Conservation (phyloP, 2,888 invertebrate species). For the Ametastegia equiseti region DNA sequence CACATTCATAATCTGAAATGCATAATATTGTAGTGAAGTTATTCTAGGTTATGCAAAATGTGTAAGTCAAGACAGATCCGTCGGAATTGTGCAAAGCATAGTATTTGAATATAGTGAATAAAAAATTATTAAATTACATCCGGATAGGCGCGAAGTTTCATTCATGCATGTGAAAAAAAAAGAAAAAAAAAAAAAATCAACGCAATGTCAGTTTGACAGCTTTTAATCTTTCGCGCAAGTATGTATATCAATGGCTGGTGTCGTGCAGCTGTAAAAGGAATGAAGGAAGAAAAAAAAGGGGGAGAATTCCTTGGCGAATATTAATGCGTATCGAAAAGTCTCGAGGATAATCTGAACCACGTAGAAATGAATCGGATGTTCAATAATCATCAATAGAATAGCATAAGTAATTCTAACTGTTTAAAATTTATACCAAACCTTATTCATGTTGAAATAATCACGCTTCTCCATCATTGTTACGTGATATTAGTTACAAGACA, state of each 20-base stretch:
- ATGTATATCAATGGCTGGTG: slow-evolving; percentile 20
- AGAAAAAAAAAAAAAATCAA: not conserved
- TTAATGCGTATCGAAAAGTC: not conserved
- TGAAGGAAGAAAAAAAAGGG: not conserved
- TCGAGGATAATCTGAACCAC: not conserved
- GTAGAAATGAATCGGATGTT: not conserved
- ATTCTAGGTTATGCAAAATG: not conserved
- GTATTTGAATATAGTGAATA: not conserved
- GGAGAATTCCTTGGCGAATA: not conserved
- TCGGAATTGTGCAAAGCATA: too few species aligned
- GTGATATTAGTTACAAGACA: slow-evolving; percentile 18
- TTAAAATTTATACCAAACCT: slow-evolving; percentile 19
- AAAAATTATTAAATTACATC: not conserved
- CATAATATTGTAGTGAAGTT: not conserved
- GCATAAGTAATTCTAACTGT: slow-evolving; percentile 7
- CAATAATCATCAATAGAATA: slow-evolving; percentile 2
- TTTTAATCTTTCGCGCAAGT: slow-evolving; percentile 44
- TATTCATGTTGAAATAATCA: not conserved
- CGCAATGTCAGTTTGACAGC: slow-evolving; percentile 35
- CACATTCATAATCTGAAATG: not conserved
- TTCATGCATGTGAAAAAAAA: not conserved
- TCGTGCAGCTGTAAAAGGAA: slow-evolving; percentile 4
- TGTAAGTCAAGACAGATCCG: not conserved
- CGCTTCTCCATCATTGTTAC: slow-evolving; percentile 44
- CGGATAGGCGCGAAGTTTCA: not conserved